Conservation (phyloP, 2,888 invertebrate genomes). For the Himalopsyche kuldschensis region DNA sequence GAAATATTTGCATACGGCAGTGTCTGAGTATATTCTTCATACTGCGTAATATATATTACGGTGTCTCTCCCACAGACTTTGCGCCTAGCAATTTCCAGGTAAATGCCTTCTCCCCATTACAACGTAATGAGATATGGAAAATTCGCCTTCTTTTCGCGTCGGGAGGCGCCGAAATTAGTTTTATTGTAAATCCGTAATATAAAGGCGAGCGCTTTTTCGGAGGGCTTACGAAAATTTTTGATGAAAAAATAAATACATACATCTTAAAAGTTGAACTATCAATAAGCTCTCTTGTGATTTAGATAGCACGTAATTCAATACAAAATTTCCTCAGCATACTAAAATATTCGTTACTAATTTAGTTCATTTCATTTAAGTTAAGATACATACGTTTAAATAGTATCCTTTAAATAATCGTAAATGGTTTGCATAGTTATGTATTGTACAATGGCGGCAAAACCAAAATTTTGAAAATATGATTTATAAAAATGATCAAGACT, state of each 20-base stretch:
- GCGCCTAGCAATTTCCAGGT: conserved; percentile 18
- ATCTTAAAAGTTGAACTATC: not conserved
- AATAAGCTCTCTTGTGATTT: not conserved
- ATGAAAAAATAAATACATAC: not conserved
- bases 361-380: too few species aligned
- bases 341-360: too few species aligned
- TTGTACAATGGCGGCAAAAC: too few species aligned
- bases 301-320: too few species aligned
- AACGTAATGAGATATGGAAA: conserved; percentile 37
- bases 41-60: conserved; percentile 12
- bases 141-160: conserved; percentile 20
- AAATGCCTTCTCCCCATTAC: conserved; percentile 21
- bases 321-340: too few species aligned
- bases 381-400: too few species aligned
- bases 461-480: too few species aligned
- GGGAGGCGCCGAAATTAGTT: not conserved
- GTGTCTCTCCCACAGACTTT: not conserved
- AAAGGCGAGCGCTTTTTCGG: not conserved
- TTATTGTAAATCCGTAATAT: not conserved
- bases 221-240: not conserved
- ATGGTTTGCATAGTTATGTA: too few species aligned
- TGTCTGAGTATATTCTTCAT: conserved; percentile 34
- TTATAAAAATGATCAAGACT: too few species aligned
- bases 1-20: conserved; percentile 33
- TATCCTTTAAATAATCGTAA: too few species aligned